Conservation (phyloP, 2,888 invertebrate species). For the Perithous albicinctus region DNA sequence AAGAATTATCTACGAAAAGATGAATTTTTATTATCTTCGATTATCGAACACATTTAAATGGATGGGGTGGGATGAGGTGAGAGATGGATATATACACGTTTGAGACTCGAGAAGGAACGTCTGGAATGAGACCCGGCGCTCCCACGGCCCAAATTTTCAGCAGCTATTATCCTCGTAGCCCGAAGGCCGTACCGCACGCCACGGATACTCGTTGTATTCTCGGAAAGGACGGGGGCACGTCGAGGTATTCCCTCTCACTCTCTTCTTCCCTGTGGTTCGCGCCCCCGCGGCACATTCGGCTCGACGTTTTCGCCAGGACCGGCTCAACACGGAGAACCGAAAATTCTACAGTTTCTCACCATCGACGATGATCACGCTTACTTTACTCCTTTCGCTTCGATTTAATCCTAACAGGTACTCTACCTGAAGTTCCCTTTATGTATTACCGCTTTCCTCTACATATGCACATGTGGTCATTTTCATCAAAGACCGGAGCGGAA, state of each 20-base stretch:
- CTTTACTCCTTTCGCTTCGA: conserved; percentile 2
- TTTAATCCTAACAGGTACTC: background rate
- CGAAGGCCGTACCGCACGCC: conserved; percentile 36
- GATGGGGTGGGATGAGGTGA: background rate
- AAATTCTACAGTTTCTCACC: conserved; percentile 19
- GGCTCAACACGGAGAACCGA: background rate
- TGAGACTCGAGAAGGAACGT: conserved; percentile 19
- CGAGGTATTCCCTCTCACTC: conserved; percentile 6
- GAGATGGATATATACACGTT: background rate
- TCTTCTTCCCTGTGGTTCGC: background rate
- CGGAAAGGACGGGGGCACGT: conserved; percentile 28
- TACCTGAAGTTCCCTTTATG: background rate
- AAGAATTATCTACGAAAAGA: too few relatives aligned
- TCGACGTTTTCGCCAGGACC: conserved; percentile 19
- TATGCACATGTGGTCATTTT: too few relatives aligned
- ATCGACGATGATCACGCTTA: conserved; percentile 18
- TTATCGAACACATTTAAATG: too few relatives aligned
- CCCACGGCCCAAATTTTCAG: conserved; percentile 63
- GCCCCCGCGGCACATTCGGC: conserved; percentile 55
- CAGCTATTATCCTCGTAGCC: conserved; percentile 50
- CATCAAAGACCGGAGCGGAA: too few relatives aligned
- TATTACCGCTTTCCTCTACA: background rate
- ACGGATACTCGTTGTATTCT: conserved; percentile 41
- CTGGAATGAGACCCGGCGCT: conserved; percentile 42
- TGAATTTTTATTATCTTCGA: too few relatives aligned